Evolutionary conservation across 2,888 invertebrate genomes (phyloP).

Genomic region (Amphipoea oculea): DNA sequence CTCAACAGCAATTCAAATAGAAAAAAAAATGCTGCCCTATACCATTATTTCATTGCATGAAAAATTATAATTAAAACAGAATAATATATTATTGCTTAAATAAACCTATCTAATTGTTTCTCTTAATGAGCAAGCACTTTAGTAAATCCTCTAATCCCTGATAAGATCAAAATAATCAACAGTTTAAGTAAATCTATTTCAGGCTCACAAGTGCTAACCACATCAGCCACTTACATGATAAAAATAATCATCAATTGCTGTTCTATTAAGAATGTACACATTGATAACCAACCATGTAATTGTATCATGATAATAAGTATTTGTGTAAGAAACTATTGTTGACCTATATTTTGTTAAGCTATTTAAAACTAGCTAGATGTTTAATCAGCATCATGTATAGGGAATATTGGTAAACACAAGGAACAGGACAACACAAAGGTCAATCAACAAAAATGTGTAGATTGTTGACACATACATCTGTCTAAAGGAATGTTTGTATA

Average conservation of each 20-base stretch:
- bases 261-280: constrained; percentile 22
- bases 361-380: constrained; percentile 16
- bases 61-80: not conserved
- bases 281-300: constrained; percentile 22
- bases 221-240: constrained; percentile 37
- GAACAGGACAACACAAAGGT: constrained; percentile 44
- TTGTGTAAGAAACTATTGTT: constrained; percentile 30
- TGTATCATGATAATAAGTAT: constrained; percentile 25
- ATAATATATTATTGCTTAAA: constrained; percentile 13
- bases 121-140: constrained; percentile 26
- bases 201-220: constrained; percentile 33
- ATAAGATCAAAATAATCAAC: constrained; percentile 46
- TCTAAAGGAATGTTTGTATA: constrained; percentile 19
- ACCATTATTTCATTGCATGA: not conserved
- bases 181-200: constrained; percentile 24
- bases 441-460: constrained; percentile 38
- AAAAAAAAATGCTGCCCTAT: not conserved
- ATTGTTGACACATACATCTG: constrained; percentile 19
- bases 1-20: not conserved
- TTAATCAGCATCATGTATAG: not conserved
- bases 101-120: constrained; percentile 19
- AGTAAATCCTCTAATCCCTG: constrained; percentile 41
- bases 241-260: constrained; percentile 21
- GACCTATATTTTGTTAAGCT: constrained; percentile 34
- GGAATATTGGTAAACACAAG: constrained; percentile 29